Evolutionary conservation across 2,113 vertebrate genomes (phyloP), one percentile per base, ranked within the genome.

Genomic region (Cinclus mexicanus): DNA sequence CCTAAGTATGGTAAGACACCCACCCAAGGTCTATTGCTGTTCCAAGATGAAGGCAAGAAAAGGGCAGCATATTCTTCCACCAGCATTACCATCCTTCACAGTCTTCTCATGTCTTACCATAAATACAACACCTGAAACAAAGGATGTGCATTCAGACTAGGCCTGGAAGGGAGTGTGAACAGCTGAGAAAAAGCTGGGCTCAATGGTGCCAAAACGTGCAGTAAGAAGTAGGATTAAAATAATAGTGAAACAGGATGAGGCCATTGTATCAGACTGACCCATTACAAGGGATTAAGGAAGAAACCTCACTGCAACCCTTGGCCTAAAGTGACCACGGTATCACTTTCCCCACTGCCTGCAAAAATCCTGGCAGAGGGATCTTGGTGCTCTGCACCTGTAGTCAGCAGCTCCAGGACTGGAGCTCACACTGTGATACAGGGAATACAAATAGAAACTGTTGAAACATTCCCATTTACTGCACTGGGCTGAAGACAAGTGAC

Each of bases 1-100:
- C 55, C 89, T 91, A 92, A 92, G 87, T 94, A 89, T 25, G 67
- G 91, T 29, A 94, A 76, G 53, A 96, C 39, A 0, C 91, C 95
- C 57, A 89, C 95, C 70, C 24, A 52, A 91, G 39, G 46, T 31
- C 88, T 96, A 44, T 23, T 94, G 71, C 78, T 90, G 87, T n/a
- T 88, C 70, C 71, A 55, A 42, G 49, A 61, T 4, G 47, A 94
- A 78, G 56, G 26, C 42, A 85, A 92, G 50, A 60, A 90, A 96
- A 86, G 47, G 64, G 46, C 75, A 94, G 44, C 25, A 22, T 6
- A 15, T 77, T 86, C 64, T 67, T 81, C 60, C 64, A 95, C 52
- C 55, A 63, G n/a, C 44, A 74, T 29, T 56, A 81, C 26, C 33
- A 63, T 15, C 18, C 47, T 28, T 42, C 33, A 23, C 7, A 29